Evolutionary conservation across 1,140 invertebrate genomes (phyloP).

Genomic region (Eueides isabella): DNA sequence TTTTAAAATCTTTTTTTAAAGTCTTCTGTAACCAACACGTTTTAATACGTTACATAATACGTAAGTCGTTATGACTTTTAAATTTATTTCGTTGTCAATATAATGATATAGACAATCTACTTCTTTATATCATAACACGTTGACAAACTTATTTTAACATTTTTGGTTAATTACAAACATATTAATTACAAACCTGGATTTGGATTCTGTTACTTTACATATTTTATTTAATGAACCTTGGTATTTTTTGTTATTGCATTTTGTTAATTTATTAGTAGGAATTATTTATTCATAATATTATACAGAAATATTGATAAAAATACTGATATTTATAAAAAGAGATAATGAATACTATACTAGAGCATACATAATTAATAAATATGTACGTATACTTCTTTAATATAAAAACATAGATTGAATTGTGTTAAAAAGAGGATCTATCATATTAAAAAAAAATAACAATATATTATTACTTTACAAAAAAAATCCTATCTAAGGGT

Average conservation of each 20-base stretch:
- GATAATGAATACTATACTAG: background rate
- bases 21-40: too few relatives aligned
- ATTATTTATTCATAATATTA: slow-evolving; percentile 12
- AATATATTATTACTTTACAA: background rate
- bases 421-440: background rate
- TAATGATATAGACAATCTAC: too few relatives aligned
- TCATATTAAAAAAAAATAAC: background rate
- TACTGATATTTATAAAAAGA: background rate
- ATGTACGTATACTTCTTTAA: slow-evolving; percentile 24
- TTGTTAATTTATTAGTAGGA: slow-evolving; percentile 33
- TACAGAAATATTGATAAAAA: background rate
- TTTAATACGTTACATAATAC: too few relatives aligned
- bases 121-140: slow-evolving; percentile 21
- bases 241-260: slow-evolving; percentile 6
- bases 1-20: too few relatives aligned
- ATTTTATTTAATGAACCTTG: background rate
- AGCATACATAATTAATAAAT: background rate
- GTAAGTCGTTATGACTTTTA: too few relatives aligned
- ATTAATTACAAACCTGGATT: slow-evolving; percentile 43
- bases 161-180: slow-evolving; percentile 56
- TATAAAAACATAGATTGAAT: background rate
- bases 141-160: slow-evolving; percentile 17
- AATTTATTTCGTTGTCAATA: too few relatives aligned
- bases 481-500: slow-evolving; percentile 29
- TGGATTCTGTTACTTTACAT: slow-evolving; percentile 20